A percentile compares a stretch with the other conserved stretches of the same genome.
Conservation (phyloP, 1,140 invertebrate species). For the Carposina sasakii region DNA sequence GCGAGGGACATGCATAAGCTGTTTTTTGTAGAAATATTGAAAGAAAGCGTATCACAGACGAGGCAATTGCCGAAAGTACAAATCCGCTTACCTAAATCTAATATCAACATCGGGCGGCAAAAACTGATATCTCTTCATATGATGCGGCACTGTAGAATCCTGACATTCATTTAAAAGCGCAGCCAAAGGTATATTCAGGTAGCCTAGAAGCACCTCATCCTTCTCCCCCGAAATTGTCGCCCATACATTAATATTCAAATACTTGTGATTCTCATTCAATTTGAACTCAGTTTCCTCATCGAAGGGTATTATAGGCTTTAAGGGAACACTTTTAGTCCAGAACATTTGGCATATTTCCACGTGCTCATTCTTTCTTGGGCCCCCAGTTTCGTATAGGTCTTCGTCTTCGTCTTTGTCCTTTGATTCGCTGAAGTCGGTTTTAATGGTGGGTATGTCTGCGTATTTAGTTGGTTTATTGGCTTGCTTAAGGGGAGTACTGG, state of each 20-base stretch:
- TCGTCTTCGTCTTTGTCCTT: constrained; percentile 53
- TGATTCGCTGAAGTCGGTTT: constrained; percentile 60
- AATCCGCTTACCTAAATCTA: constrained; percentile 71
- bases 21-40: too few species aligned
- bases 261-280: constrained; percentile 80
- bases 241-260: constrained; percentile 90
- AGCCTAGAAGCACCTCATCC: constrained; percentile 80
- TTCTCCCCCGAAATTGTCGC: constrained; percentile 73
- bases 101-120: constrained; percentile 80
- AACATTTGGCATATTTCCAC: constrained; percentile 70
- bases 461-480: constrained; percentile 56
- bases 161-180: constrained; percentile 85
- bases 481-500: constrained; percentile 66
- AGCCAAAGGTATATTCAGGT: constrained; percentile 85
- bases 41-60: too few species aligned
- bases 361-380: constrained; percentile 57
- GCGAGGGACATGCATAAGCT: too few species aligned
- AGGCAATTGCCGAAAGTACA: too few species aligned
- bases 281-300: constrained; percentile 84
- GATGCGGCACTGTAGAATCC: constrained; percentile 85
- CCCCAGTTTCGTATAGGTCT: constrained; percentile 50
- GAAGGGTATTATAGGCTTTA: constrained; percentile 77
- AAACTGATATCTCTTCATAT: constrained; percentile 82
- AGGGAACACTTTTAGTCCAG: constrained; percentile 61
- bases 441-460: constrained; percentile 58